Evolutionary conservation across 2,797 vertebrate species (phyloP).

Genomic region (Dallia pectoralis): DNA sequence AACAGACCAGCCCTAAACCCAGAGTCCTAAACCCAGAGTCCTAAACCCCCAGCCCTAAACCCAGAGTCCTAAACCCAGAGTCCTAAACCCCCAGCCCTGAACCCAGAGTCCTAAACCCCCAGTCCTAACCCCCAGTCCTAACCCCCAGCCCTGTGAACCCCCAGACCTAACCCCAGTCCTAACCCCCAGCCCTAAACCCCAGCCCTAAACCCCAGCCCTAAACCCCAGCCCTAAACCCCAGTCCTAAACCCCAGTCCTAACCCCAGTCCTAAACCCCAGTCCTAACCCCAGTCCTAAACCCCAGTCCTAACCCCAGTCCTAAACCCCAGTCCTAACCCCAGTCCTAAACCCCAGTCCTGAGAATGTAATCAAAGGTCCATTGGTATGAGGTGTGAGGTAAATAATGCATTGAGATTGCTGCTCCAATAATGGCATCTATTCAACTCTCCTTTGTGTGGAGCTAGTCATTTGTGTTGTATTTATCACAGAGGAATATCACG

Average conservation of each 20-base stretch:
- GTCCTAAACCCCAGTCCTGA: neutral
- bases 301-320: neutral
- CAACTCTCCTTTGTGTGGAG: conserved; percentile 3
- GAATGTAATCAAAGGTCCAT: conserved; percentile 2
- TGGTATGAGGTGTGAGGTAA: neutral
- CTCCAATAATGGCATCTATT: neutral
- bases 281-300: neutral
- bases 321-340: too few relatives aligned
- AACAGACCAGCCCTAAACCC: too few relatives aligned
- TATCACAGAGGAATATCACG: conserved; percentile 23
- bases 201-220: neutral
- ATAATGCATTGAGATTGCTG: conserved; percentile 9
- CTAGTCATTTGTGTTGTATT: conserved; percentile 18
- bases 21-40: too few relatives aligned
- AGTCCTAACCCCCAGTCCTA: too few relatives aligned
- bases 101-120: too few relatives aligned
- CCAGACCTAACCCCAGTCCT: neutral
- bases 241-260: too few relatives aligned
- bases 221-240: too few relatives aligned
- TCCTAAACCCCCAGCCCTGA: too few relatives aligned
- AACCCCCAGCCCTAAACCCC: neutral
- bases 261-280: too few relatives aligned
- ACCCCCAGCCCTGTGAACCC: neutral
- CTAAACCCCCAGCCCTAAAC: too few relatives aligned
- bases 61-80: too few relatives aligned